Percentiles rank a stretch among this genome's conserved stretches.
These are phyloP conservation scores for Malurus splendens DNA, from an alignment of 2,797 vertebrate species.

Conservation along the genomic window DNA sequence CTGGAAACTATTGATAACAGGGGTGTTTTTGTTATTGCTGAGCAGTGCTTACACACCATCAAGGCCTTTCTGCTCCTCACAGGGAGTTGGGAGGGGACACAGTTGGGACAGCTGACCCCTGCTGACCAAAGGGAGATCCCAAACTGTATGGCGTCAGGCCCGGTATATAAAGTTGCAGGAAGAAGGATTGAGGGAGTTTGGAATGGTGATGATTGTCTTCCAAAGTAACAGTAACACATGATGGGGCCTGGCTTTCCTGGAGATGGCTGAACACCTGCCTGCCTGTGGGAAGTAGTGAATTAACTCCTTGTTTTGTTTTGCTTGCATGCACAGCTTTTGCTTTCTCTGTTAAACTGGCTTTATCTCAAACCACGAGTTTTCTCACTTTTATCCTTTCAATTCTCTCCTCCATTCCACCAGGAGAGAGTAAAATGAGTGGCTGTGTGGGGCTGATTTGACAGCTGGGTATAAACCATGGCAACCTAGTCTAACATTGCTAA, in stretches of 20 bases:
- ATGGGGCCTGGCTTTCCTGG: background rate
- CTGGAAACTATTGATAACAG: background rate
- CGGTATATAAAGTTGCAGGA: background rate
- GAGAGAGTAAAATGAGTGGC: accelerated
- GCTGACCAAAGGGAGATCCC: background rate
- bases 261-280: background rate
- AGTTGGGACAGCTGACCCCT: background rate
- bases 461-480: background rate
- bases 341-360: background rate
- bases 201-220: background rate
- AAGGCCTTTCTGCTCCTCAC: background rate
- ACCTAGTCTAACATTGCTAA: background rate
- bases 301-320: background rate
- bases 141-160: accelerated
- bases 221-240: accelerated
- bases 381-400: background rate
- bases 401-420: background rate
- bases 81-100: background rate
- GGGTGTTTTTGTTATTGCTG: background rate
- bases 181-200: accelerated
- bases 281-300: background rate
- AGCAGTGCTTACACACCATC: background rate
- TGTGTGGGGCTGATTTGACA: background rate
- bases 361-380: background rate
- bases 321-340: background rate